Base-by-base conservation (phyloP, 2,113 vertebrate genomes). In the Clarias batrachus region DNA sequence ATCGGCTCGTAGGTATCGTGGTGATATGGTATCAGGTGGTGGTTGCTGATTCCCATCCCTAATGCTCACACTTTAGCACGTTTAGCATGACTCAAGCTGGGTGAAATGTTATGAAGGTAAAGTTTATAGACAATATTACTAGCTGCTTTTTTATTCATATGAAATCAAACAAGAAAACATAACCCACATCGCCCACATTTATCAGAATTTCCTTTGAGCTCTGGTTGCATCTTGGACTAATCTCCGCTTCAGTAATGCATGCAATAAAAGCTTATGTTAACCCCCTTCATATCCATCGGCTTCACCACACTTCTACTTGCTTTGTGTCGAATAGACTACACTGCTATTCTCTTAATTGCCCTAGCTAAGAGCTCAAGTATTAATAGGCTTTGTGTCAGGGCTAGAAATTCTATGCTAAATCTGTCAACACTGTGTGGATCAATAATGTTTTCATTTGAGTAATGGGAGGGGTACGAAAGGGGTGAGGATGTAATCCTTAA, bases 401-500 rank as follows among this genome's bases (percentile, higher is more conserved):
- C 41, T 87, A 12, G 68, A 83, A 86, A 81, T 76, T 70, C 41
- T 33, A 59, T 54, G 33, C 81, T 54, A 33, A 84, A 79, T 86
- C 82, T 85, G 85, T 85, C 65, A 82, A 66, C 86, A 83, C 21
- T 21, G 70, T 23, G 62, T 87, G 80, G 82, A 91, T 91, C 71
- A 82, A 89, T 89, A 21, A 56, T 79, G 70, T 84, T 81, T 88
- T 81, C 59, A 71, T 87, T 71, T 21, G 63, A 83, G 73, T 81
- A 70, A 33, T 21, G n/a, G 79, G 11, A 62, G 17, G 8, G 9
- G 17, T 54, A 70, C 56, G 10, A 19, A 83, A 57, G 25, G 81
- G 65, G 41, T 82, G 30, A 80, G 57, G 68, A 82, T 68, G 63
- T 27, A 54, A 82, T 54, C 25, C 48, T 82, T 82, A 21, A 74